Evolutionary conservation across 2,888 invertebrate genomes (phyloP).

Genomic region (Drosophila histrio): DNA sequence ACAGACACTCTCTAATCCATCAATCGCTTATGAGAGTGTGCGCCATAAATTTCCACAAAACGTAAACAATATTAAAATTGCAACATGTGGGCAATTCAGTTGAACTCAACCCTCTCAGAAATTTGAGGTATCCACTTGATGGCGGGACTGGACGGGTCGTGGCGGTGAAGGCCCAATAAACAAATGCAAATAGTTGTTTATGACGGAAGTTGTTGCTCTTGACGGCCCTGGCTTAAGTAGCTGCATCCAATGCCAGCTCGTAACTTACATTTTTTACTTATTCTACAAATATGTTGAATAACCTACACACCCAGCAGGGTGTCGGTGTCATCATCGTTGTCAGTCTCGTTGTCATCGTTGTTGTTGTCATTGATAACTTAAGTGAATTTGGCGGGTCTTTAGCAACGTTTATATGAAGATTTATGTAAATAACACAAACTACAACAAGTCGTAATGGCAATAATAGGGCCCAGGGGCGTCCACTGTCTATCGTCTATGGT

Average conservation of each 20-base stretch:
- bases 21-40: conserved; percentile 67
- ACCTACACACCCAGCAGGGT: conserved; percentile 38
- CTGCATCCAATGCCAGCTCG: conserved; percentile 56
- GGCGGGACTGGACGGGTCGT: neutral
- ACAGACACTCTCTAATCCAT: conserved; percentile 63
- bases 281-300: conserved; percentile 23
- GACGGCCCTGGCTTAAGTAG: conserved; percentile 45
- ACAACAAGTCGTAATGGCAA: conserved; percentile 42
- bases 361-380: conserved; percentile 30
- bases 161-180: conserved; percentile 42
- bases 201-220: conserved; percentile 57
- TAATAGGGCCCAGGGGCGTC: conserved; percentile 29
- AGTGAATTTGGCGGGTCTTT: conserved; percentile 44
- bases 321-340: conserved; percentile 11
- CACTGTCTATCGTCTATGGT: conserved; percentile 14
- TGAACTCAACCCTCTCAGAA: conserved; percentile 28
- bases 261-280: conserved; percentile 37
- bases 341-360: neutral
- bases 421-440: conserved; percentile 73
- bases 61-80: conserved; percentile 74
- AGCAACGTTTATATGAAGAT: conserved; percentile 65
- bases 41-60: conserved; percentile 67
- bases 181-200: conserved; percentile 71
- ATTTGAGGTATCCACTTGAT: conserved; percentile 9
- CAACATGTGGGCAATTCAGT: conserved; percentile 65